Conservation (phyloP, 2,797 vertebrate species). For the Argentina silus region DNA sequence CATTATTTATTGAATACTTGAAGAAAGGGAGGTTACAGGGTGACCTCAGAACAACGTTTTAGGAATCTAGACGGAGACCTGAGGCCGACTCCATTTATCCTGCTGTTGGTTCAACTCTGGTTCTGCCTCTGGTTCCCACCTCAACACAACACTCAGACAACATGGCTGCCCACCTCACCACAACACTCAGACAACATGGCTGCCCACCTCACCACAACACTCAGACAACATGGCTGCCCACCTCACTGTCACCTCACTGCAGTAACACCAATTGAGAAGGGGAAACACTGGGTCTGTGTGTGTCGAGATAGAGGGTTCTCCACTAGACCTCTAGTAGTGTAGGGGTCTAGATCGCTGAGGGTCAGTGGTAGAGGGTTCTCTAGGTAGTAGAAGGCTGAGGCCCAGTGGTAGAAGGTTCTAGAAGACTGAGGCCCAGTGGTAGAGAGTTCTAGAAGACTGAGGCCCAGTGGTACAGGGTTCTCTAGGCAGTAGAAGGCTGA, state of each 20-base stretch:
- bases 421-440: too few species aligned
- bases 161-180: conserved; percentile 21
- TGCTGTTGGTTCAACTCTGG: conserved; percentile 18
- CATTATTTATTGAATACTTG: conserved; percentile 66
- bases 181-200: too few species aligned
- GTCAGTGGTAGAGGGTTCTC: background rate
- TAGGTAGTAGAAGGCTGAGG: background rate
- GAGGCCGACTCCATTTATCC: conserved; percentile 43
- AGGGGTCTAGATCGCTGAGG: background rate
- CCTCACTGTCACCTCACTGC: conserved; percentile 1
- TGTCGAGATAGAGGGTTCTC: background rate
- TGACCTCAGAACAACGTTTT: conserved; percentile 45
- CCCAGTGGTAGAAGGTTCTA: too few species aligned
- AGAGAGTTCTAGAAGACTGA: too few species aligned
- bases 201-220: background rate
- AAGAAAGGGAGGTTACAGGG: conserved; percentile 60
- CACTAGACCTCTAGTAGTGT: too few species aligned
- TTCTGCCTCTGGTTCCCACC: conserved; percentile 26
- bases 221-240: too few species aligned
- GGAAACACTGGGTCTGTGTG: background rate
- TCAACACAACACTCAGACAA: conserved; percentile 16
- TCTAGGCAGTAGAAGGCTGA: too few species aligned
- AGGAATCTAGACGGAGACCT: conserved; percentile 31
- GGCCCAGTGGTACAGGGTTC: too few species aligned
- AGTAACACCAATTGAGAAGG: background rate